Evolutionary conservation across 2,888 invertebrate species (phyloP).

Genomic region (Lottia gigantea): DNA sequence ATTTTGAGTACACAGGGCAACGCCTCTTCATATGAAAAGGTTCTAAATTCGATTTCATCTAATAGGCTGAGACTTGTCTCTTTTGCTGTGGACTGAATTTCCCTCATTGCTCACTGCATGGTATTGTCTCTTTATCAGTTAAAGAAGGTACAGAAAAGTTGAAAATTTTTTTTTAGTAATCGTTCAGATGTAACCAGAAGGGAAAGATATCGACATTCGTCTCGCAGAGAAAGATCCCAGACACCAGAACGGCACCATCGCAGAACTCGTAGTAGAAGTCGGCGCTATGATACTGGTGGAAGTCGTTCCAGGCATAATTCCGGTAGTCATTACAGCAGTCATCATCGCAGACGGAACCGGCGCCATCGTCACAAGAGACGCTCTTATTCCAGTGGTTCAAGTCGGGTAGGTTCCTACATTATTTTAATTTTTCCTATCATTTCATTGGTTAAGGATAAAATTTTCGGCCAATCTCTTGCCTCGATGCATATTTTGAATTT

Average conservation of each 20-base stretch:
- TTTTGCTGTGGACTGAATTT: no score
- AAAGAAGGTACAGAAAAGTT: no score
- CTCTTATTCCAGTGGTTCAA: conserved; percentile 42
- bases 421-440: conserved; percentile 14
- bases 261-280: neutral
- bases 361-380: conserved; percentile 41
- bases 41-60: no score
- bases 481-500: neutral
- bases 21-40: no score
- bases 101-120: no score
- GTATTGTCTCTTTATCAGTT: no score
- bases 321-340: conserved; percentile 32
- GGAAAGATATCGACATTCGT: neutral
- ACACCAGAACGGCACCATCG: neutral
- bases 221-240: neutral
- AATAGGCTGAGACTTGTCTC: no score
- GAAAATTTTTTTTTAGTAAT: no score
- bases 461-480: neutral
- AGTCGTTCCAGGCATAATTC: conserved; percentile 17
- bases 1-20: no score
- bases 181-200: neutral
- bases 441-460: conserved; percentile 12
- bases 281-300: neutral
- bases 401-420: conserved; percentile 40
- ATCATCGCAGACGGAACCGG: conserved; percentile 37